A percentile compares a stretch with the other conserved stretches of the same genome.
Evolutionary conservation across 2,888 invertebrate species (phyloP).

Genomic region (Isotomurus palustris): DNA sequence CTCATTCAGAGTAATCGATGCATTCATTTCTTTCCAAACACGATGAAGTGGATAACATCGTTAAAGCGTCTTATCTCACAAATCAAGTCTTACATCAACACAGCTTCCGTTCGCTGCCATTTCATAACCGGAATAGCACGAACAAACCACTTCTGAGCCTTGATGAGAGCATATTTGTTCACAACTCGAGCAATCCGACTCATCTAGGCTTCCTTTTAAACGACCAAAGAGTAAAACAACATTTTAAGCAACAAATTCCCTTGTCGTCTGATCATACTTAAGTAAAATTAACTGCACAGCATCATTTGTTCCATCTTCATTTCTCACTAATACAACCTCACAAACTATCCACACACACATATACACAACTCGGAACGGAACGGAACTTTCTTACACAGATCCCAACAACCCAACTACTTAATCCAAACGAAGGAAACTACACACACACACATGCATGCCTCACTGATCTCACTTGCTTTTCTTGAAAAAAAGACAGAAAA

Average conservation of each 20-base stretch:
- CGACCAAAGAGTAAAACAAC: too few relatives aligned
- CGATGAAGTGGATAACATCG: background rate
- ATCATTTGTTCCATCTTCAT: background rate
- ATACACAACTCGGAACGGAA: background rate
- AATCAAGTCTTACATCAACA: constrained; percentile 13
- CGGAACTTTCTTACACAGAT: background rate
- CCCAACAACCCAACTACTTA: too few relatives aligned
- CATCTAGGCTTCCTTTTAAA: constrained; percentile 39
- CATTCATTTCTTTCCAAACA: constrained; percentile 46
- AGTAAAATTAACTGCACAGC: too few relatives aligned
- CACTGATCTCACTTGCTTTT: too few relatives aligned
- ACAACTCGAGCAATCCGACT: constrained; percentile 44
- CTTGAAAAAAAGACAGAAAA: too few relatives aligned
- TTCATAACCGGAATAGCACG: constrained; percentile 44
- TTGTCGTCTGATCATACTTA: too few relatives aligned
- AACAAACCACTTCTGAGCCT: constrained; percentile 35
- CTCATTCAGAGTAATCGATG: too few relatives aligned
- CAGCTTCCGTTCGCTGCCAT: constrained; percentile 39
- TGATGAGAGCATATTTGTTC: constrained; percentile 45
- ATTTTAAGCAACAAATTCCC: background rate
- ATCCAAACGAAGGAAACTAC: too few relatives aligned
- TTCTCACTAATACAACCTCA: background rate
- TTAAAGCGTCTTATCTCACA: background rate
- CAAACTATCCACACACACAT: background rate
- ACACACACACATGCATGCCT: too few relatives aligned